phyloP scores from a whole-genome alignment of 2,888 invertebrate species.

The Julus scandinavius region DNA sequence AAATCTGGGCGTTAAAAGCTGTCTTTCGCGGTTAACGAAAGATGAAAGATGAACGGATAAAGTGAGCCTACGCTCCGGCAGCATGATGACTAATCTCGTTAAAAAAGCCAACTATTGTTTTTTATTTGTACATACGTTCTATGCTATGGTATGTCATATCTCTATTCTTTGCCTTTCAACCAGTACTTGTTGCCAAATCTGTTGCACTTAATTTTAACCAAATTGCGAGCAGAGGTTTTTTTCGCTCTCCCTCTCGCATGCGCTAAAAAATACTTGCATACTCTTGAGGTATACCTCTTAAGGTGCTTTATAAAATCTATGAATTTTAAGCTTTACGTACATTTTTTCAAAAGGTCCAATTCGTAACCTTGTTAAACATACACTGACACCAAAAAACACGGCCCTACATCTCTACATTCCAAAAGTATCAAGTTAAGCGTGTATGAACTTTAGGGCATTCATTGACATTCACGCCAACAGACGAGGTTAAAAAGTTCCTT shows the following conservation, averaged over 20 bases:
- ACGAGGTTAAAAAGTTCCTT: no score
- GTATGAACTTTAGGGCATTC: no score
- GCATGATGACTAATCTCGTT: constrained; percentile 20
- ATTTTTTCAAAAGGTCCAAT: no score
- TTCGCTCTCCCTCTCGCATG: background rate
- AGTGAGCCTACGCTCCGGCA: background rate
- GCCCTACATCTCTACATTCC: no score
- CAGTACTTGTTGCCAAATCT: constrained; percentile 10
- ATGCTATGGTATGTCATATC: background rate
- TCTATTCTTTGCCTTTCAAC: background rate
- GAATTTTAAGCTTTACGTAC: no score
- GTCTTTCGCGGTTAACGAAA: constrained; percentile 12
- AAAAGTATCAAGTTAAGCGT: no score
- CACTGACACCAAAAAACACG: no score
- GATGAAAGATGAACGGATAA: background rate
- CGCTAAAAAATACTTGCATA: no score
- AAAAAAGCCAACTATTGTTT: background rate
- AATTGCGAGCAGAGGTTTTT: background rate
- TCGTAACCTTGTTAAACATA: no score
- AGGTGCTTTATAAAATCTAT: no score
- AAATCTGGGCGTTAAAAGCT: constrained; percentile 2
- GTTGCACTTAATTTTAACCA: constrained; percentile 7
- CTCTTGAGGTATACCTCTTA: no score
- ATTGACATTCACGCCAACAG: no score
- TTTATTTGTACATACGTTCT: background rate